Conservation (phyloP, 92 coral and sea anemone genomes). For the Isaurus tuberculatus region DNA sequence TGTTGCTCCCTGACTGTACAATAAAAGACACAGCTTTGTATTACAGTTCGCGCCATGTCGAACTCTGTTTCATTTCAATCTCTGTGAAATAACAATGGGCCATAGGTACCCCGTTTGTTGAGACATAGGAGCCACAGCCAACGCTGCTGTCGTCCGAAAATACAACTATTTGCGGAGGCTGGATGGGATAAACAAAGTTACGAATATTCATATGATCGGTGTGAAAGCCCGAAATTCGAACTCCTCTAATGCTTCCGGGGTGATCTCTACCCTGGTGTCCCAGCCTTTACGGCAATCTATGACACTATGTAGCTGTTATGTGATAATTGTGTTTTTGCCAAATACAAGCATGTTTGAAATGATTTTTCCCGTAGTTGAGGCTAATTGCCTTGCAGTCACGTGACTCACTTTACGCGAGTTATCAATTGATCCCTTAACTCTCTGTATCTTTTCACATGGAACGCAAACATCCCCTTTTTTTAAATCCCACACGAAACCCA, state of each 20-base stretch:
- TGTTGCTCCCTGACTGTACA: slow-evolving; percentile 37
- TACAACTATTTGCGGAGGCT: slow-evolving; percentile 9
- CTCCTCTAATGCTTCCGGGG: slow-evolving; percentile 25
- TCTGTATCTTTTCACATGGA: not conserved
- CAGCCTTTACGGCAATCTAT: slow-evolving; percentile 24
- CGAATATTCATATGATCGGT: slow-evolving; percentile 2
- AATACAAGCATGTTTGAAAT: slow-evolving; percentile 50
- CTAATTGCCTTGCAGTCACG: slow-evolving; percentile 33
- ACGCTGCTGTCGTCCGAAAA: slow-evolving; percentile 25
- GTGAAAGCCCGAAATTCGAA: slow-evolving; percentile 22
- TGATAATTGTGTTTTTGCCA: slow-evolving; percentile 26
- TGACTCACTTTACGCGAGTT: not conserved
- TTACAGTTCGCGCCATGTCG: slow-evolving; percentile 41
- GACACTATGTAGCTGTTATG: slow-evolving; percentile 34
- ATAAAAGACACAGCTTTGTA: slow-evolving; percentile 38
- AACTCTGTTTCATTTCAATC: slow-evolving; percentile 44
- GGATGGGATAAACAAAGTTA: slow-evolving; percentile 20
- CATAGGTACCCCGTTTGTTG: slow-evolving; percentile 3
- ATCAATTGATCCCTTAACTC: not conserved
- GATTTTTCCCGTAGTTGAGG: slow-evolving; percentile 35
- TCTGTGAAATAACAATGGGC: slow-evolving; percentile 18
- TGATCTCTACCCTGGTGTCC: slow-evolving; percentile 26
- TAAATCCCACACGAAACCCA: slow-evolving; percentile 7
- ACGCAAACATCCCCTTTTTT: not conserved
- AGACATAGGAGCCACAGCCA: slow-evolving; percentile 21